Conservation (phyloP, 2,113 vertebrate genomes). For the Saimiri boliviensis region DNA sequence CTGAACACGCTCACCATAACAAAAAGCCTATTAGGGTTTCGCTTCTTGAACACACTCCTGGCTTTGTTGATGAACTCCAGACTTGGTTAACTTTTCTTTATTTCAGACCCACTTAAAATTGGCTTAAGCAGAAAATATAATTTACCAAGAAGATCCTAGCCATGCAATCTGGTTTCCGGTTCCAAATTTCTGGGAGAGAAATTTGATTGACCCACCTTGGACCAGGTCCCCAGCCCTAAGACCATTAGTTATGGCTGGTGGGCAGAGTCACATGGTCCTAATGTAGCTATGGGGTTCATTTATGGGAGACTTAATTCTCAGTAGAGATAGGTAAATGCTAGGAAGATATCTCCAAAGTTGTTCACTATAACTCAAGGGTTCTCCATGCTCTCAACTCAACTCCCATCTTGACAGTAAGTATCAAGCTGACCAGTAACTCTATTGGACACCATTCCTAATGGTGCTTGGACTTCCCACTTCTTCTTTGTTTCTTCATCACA, state of each 20-base stretch:
- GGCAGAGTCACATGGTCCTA: background rate
- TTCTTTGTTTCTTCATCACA: background rate
- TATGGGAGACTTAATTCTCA: background rate
- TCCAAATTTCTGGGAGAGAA: background rate
- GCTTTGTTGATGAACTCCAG: background rate
- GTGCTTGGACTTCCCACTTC: background rate
- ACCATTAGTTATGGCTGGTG: background rate
- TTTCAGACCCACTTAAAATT: background rate
- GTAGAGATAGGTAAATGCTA: background rate
- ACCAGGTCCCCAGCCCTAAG: background rate
- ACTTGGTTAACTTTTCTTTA: background rate
- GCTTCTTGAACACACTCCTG: background rate
- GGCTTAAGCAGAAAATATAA: background rate
- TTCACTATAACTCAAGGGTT: background rate
- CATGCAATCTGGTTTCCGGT: background rate
- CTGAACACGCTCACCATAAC: background rate
- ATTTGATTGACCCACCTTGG: background rate
- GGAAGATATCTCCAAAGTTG: background rate
- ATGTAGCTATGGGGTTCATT: background rate
- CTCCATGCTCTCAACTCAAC: background rate
- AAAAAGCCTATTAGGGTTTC: background rate
- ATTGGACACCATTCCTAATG: background rate
- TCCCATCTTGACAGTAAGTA: background rate
- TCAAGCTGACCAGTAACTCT: background rate
- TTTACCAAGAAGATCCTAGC: background rate